Evolutionary conservation across 2,888 invertebrate genomes (phyloP).

Genomic region (Agrotis ipsilon): DNA sequence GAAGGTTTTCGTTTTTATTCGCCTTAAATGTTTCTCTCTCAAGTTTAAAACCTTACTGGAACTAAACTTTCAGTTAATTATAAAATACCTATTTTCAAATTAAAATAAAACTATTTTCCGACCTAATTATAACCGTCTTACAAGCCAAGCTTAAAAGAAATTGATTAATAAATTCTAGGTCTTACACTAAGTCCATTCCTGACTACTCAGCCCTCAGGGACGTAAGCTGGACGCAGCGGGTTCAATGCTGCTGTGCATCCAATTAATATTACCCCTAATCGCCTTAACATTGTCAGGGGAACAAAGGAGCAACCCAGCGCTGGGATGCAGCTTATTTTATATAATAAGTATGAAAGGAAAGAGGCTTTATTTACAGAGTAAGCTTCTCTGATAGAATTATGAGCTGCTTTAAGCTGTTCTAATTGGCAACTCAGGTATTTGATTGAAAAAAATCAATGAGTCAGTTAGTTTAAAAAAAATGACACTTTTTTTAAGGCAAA

Average conservation of each 20-base stretch:
- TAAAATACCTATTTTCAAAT: too few species aligned
- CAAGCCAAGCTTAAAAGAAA: constrained; percentile 3
- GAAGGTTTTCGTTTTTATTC: too few species aligned
- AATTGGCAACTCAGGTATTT: neutral
- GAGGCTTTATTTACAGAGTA: neutral
- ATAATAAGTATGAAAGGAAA: neutral
- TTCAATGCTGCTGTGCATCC: constrained; percentile 24
- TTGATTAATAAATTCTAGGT: neutral
- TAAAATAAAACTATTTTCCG: neutral
- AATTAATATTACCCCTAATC: constrained; percentile 50
- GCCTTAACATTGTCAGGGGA: constrained; percentile 28
- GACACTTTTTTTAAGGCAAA: too few species aligned
- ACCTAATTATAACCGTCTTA: neutral
- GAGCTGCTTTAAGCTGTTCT: neutral
- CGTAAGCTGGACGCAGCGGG: neutral
- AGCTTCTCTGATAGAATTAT: neutral
- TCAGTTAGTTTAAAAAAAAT: too few species aligned
- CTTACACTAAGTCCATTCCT: constrained; percentile 6
- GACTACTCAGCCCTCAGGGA: neutral
- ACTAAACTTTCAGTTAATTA: too few species aligned
- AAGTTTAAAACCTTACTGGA: neutral
- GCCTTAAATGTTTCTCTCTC: too few species aligned
- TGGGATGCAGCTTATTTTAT: constrained; percentile 16
- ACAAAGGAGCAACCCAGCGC: neutral
- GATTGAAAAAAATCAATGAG: too few species aligned